phyloP scores from a whole-genome alignment of 1,140 invertebrate genomes.

The Calliopsis andreniformis region DNA sequence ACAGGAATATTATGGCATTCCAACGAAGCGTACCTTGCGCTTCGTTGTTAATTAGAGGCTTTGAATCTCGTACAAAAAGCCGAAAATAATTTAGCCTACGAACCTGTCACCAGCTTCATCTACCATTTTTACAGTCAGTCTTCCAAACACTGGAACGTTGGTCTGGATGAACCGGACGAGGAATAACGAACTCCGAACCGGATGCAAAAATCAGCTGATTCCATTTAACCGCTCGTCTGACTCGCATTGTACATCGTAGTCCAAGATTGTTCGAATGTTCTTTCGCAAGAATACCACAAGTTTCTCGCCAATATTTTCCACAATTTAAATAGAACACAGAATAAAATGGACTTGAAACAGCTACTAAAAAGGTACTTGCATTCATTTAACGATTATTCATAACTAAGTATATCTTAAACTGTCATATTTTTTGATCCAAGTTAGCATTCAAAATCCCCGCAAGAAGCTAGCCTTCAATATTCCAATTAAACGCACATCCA shows the following conservation, averaged over 20 bases:
- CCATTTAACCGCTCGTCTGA: conserved; percentile 22
- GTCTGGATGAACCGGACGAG: conserved; percentile 67
- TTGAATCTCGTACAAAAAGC: conserved; percentile 2
- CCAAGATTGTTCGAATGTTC: conserved; percentile 10
- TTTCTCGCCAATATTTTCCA: neutral
- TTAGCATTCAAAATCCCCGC: too few species aligned
- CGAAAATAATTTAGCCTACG: conserved; percentile 59
- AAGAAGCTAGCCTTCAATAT: too few species aligned
- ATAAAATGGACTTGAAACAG: too few species aligned
- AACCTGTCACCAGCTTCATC: conserved; percentile 81
- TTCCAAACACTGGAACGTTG: conserved; percentile 68
- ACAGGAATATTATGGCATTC: neutral
- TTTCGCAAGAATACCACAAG: neutral
- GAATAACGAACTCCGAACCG: conserved; percentile 63
- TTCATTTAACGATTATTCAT: neutral
- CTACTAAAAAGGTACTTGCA: neutral
- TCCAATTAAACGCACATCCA: too few species aligned
- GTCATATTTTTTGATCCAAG: neutral
- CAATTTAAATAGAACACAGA: neutral
- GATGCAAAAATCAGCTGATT: conserved; percentile 75
- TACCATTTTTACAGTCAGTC: conserved; percentile 79
- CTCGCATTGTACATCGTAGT: conserved; percentile 34
- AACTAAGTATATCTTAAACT: neutral
- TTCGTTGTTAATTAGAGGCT: neutral
- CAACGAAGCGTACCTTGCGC: conserved; percentile 7